These are phyloP conservation scores for Prolemur simus DNA, from an alignment of 2,113 vertebrate genomes.

Conservation along the genomic window DNA sequence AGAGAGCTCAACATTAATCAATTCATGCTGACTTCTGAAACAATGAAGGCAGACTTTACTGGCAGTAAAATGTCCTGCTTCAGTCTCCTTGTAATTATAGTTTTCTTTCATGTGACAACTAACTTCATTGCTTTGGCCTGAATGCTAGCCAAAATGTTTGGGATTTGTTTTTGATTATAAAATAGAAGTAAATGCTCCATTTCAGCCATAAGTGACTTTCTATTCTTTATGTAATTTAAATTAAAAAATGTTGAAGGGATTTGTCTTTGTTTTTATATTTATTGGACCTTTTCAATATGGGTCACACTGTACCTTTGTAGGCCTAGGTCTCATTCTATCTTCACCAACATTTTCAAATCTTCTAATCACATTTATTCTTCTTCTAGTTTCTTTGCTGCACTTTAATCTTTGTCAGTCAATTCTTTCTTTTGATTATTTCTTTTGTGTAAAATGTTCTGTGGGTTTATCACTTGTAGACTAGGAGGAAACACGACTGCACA, in stretches of 20 bases:
- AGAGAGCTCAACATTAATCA: conserved; percentile 3
- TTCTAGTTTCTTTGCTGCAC: not conserved
- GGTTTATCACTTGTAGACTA: not conserved
- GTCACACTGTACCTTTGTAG: not conserved
- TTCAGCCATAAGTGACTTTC: not conserved
- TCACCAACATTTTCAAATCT: not conserved
- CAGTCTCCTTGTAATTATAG: not conserved
- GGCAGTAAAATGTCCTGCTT: not conserved
- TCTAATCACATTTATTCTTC: not conserved
- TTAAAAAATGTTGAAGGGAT: not conserved
- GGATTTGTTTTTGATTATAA: conserved; percentile 12
- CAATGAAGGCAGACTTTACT: not conserved
- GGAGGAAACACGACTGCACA: not conserved
- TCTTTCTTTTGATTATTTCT: not conserved
- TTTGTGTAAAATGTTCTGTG: not conserved
- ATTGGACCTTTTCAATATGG: not conserved
- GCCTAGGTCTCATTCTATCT: not conserved
- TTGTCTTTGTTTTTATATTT: not conserved
- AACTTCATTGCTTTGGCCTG: not conserved
- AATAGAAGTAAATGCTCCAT: not conserved
- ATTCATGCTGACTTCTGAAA: not conserved
- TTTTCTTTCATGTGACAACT: conserved; percentile 21
- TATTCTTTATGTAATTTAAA: not conserved
- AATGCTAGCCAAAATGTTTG: not conserved
- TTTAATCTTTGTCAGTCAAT: not conserved